phyloP scores from a whole-genome alignment of 2,113 vertebrate genomes.

The Chloebia gouldiae region DNA sequence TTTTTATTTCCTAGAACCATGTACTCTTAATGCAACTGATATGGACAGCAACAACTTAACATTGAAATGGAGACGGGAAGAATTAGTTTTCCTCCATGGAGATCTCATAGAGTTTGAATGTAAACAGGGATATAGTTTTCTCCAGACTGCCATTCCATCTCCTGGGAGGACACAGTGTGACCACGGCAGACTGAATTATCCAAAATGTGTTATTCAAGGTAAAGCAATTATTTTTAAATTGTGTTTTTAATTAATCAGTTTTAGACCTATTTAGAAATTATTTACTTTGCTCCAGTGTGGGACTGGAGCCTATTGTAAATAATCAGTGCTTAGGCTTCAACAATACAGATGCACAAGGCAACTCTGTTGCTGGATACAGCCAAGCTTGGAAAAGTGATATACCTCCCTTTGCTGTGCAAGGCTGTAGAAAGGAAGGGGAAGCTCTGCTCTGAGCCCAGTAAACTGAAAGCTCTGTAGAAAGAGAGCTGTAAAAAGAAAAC shows the following conservation, averaged over 20 bases:
- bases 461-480: background rate
- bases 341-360: background rate
- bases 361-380: background rate
- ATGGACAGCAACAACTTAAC: slow-evolving; percentile 66
- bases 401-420: background rate
- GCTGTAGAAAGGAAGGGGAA: background rate
- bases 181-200: slow-evolving; percentile 67
- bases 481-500: background rate
- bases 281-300: background rate
- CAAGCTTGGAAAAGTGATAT: background rate
- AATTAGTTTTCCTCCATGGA: slow-evolving; percentile 70
- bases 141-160: background rate
- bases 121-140: slow-evolving; percentile 62
- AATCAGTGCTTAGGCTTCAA: background rate
- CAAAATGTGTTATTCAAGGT: slow-evolving; percentile 72
- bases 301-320: background rate
- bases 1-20: slow-evolving; percentile 70
- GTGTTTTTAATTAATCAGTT: background rate
- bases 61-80: slow-evolving; percentile 72
- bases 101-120: slow-evolving; percentile 77
- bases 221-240: background rate
- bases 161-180: slow-evolving; percentile 66
- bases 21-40: slow-evolving; percentile 24
- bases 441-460: background rate
- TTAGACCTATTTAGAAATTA: background rate